phyloP scores from a whole-genome alignment of 2,113 vertebrate genomes.

The Monarcha castaneiventris region DNA sequence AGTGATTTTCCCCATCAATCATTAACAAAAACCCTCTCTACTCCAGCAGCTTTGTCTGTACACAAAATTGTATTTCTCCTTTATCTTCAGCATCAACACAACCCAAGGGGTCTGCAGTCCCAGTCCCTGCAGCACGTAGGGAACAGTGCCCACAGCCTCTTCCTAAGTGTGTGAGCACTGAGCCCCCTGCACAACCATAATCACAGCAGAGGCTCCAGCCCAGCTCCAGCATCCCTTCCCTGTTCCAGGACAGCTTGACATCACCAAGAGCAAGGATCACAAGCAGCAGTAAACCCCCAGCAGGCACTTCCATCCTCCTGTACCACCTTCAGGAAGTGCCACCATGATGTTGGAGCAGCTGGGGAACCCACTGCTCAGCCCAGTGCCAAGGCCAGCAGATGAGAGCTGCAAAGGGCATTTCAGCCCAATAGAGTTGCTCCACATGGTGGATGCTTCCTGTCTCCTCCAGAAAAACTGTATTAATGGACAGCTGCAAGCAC shows the following conservation, averaged over 20 bases:
- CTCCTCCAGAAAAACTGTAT: neutral
- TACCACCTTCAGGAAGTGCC: neutral
- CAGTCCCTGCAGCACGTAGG: neutral
- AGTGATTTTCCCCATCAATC: neutral
- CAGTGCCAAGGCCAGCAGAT: neutral
- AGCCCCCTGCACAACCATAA: neutral
- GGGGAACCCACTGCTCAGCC: neutral
- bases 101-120: neutral
- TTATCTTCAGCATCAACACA: neutral
- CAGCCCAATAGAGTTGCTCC: neutral
- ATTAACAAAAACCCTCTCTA: neutral
- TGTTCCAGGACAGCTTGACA: neutral
- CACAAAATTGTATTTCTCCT: neutral
- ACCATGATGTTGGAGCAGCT: neutral
- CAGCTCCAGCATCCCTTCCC: neutral
- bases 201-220: neutral
- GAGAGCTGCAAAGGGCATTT: neutral
- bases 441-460: rapidly evolving
- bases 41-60: neutral
- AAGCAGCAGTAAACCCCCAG: neutral
- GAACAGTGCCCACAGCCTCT: neutral
- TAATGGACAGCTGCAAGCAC: neutral
- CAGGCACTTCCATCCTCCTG: neutral
- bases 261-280: neutral
- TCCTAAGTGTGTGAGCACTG: neutral